Evolutionary conservation across 2,888 invertebrate genomes (phyloP), one percentile per base, ranked within the genome.

Genomic region (Linnaemya tessellans): DNA sequence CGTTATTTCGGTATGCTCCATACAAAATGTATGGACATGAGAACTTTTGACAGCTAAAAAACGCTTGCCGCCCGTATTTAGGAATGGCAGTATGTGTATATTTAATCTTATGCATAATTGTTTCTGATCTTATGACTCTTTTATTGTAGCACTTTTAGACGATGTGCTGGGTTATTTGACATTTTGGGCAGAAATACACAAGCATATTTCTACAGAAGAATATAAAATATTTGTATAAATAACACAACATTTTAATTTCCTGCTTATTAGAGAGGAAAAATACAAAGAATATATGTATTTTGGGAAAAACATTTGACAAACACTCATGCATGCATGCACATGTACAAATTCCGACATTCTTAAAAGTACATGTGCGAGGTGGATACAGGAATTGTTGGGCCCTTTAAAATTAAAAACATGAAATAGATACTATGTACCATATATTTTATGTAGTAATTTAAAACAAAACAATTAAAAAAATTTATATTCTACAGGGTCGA

Each of bases 61-160:
- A n/a, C n/a, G n/a, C n/a, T n/a, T n/a, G n/a, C n/a, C n/a, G n/a
- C n/a, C n/a, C n/a, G n/a, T n/a, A n/a, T n/a, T n/a, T n/a, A n/a
- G n/a, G n/a, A n/a, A n/a, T n/a, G n/a, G n/a, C n/a, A n/a, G n/a
- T n/a, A n/a, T n/a, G n/a, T n/a, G n/a, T n/a, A n/a, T 9, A 7
- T 38, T 38, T 38, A 10, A 46, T 46, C 15, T 15, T 3, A 10
- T 46, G 3, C 38, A 38, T 3, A 30, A 30, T 5, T 30, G 30
- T 30, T 5, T 30, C 5, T 30, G 5, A 30, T 30, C 5, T 30
- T 30, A 30, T 3, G 30, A 3, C 4, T 38, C 10, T 38, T 98
- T 93, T 46, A 46, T 46, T 51, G 11, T 51, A 20, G 0, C 9
- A 3, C 15, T 46, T 46, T 30, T 30, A 5, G 30, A 1, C 5